Evolutionary conservation across 2,888 invertebrate species (phyloP).

Genomic region (Bombyx huttoni): DNA sequence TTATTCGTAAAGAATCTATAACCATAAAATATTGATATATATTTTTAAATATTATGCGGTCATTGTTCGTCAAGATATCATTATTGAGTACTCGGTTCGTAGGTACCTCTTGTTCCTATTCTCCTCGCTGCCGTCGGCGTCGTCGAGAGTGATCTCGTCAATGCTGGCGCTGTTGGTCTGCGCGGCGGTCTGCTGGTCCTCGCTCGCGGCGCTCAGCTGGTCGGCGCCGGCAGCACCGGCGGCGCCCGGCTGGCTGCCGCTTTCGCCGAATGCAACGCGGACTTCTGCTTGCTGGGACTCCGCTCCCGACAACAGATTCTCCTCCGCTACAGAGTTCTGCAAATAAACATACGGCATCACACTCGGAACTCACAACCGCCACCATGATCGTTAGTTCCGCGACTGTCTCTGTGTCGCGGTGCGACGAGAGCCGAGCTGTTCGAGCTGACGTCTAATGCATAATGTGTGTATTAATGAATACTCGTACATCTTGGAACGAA

Average conservation of each 20-base stretch:
- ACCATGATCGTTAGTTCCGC: not conserved
- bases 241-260: not conserved
- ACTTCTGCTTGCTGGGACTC: constrained; percentile 77
- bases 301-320: constrained; percentile 66
- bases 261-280: constrained; percentile 71
- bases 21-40: too few species aligned
- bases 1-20: too few species aligned
- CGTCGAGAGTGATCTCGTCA: constrained; percentile 79
- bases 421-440: not conserved
- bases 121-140: constrained; percentile 80
- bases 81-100: not conserved
- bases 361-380: not conserved
- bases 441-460: constrained; percentile 10
- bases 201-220: constrained; percentile 23
- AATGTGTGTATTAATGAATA: constrained; percentile 2
- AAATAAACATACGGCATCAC: constrained; percentile 7
- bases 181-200: constrained; percentile 68
- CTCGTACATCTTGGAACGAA: not conserved
- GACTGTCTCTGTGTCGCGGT: not conserved
- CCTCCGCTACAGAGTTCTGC: constrained; percentile 54
- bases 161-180: constrained; percentile 76
- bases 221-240: constrained; percentile 3
- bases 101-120: constrained; percentile 82
- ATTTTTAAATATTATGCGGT: too few species aligned
- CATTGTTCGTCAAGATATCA: too few species aligned